Percentiles rank a stretch among this genome's conserved stretches.
These are phyloP conservation scores for Ceryle rudis DNA, from an alignment of 2,797 vertebrate genomes.

Conservation along the genomic window DNA sequence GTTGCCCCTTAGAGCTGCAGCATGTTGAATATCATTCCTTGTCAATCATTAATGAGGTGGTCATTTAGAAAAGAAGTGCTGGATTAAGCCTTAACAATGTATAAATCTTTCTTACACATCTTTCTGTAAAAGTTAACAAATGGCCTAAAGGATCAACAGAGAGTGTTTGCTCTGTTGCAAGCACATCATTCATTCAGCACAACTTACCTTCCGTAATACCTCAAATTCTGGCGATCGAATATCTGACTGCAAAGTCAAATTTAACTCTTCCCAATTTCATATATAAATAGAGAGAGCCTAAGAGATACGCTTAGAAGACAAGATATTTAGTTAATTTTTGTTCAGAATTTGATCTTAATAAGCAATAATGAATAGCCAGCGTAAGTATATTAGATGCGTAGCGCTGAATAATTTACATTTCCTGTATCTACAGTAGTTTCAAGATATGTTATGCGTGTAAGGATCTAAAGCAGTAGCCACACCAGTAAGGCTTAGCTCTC, in stretches of 20 bases:
- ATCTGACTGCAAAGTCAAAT: not conserved
- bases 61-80: not conserved
- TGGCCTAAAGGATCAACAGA: not conserved
- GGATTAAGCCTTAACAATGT: not conserved
- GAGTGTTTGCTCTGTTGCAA: not conserved
- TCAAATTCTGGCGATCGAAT: not conserved
- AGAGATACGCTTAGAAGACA: not conserved
- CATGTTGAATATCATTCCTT: not conserved
- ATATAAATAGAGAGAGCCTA: not conserved
- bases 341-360: not conserved
- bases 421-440: not conserved
- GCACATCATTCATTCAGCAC: not conserved
- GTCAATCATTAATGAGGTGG: not conserved
- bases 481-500: not conserved
- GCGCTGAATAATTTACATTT: not conserved
- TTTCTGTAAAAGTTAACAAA: not conserved
- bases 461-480: not conserved
- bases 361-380: not conserved
- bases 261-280: not conserved
- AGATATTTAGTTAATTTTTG: not conserved
- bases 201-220: not conserved
- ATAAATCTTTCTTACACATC: not conserved
- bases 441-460: not conserved
- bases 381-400: not conserved
- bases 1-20: not conserved